These are phyloP conservation scores for Hypomesus transpacificus DNA, from an alignment of 2,113 vertebrate species.

Conservation along the genomic window DNA sequence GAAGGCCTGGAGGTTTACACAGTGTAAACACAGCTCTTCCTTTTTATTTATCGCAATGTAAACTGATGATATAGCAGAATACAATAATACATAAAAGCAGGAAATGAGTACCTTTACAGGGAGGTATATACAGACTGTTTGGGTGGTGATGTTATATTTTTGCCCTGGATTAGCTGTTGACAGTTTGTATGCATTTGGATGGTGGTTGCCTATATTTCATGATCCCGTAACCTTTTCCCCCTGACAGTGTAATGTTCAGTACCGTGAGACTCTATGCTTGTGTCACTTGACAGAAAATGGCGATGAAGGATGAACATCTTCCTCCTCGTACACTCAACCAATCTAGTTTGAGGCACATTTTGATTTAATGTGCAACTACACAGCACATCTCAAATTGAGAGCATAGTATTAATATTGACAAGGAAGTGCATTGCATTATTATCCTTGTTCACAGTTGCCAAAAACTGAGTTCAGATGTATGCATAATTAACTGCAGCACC, in stretches of 20 bases:
- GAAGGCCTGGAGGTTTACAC: conserved; percentile 58
- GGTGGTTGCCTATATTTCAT: conserved; percentile 13
- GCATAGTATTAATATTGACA: conserved; percentile 69
- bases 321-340: conserved; percentile 61
- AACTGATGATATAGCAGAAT: conserved; percentile 44
- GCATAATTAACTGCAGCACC: conserved; percentile 70
- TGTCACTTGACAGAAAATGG: conserved; percentile 13
- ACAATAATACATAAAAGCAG: conserved; percentile 32
- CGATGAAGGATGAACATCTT: conserved; percentile 59
- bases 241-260: neutral
- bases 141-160: conserved; percentile 51
- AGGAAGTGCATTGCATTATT: conserved; percentile 71
- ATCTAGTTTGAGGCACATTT: conserved; percentile 69
- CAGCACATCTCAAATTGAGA: conserved; percentile 70
- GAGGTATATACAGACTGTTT: conserved; percentile 11
- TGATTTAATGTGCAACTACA: conserved; percentile 70
- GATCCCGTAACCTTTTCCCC: conserved; percentile 37
- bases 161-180: conserved; percentile 45
- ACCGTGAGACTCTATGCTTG: conserved; percentile 42
- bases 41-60: conserved; percentile 53
- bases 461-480: conserved; percentile 70
- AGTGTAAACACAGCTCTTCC: conserved; percentile 69
- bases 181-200: conserved; percentile 56
- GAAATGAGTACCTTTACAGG: conserved; percentile 30
- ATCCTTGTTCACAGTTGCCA: conserved; percentile 66